These are phyloP conservation scores for Trichonephila clavata DNA, from an alignment of 1,140 invertebrate species.

Conservation along the genomic window DNA sequence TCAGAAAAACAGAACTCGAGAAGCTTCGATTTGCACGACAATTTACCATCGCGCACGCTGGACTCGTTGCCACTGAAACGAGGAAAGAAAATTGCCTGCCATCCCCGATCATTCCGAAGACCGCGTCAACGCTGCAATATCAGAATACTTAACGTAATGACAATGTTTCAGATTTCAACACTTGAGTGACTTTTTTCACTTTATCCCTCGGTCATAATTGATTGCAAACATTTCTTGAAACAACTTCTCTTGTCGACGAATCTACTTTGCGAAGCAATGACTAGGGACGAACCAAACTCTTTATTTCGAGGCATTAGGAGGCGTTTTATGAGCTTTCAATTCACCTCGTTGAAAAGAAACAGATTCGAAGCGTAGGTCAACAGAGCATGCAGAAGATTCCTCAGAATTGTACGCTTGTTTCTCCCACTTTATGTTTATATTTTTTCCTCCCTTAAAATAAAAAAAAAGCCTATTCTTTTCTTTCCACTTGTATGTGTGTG, in stretches of 20 bases:
- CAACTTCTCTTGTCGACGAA: slow-evolving; percentile 40
- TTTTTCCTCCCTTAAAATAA: slow-evolving; percentile 21
- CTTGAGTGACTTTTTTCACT: slow-evolving; percentile 51
- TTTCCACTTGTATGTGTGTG: not conserved
- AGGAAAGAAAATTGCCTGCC: slow-evolving; percentile 20
- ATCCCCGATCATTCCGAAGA: slow-evolving; percentile 12
- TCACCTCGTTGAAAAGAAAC: slow-evolving; percentile 22
- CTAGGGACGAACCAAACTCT: slow-evolving; percentile 60
- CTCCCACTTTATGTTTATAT: slow-evolving; percentile 40
- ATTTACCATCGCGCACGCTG: not conserved
- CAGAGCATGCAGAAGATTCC: slow-evolving; percentile 43
- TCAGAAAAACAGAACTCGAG: not conserved
- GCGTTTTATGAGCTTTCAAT: slow-evolving; percentile 64
- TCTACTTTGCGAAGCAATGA: not conserved
- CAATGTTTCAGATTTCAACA: slow-evolving; percentile 68
- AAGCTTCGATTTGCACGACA: slow-evolving; percentile 22
- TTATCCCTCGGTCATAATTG: slow-evolving; percentile 43
- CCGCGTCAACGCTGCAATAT: slow-evolving; percentile 19
- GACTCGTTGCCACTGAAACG: not conserved
- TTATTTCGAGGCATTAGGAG: slow-evolving; percentile 53
- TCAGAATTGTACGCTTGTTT: not conserved
- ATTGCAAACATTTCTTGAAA: slow-evolving; percentile 58
- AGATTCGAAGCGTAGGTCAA: slow-evolving; percentile 19
- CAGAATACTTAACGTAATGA: slow-evolving; percentile 58
- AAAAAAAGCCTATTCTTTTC: slow-evolving; percentile 14